A percentile compares a stretch with the other conserved stretches of the same genome.
phyloP scores from a whole-genome alignment of 2,797 vertebrate genomes.

The Tarsius wallacei region DNA sequence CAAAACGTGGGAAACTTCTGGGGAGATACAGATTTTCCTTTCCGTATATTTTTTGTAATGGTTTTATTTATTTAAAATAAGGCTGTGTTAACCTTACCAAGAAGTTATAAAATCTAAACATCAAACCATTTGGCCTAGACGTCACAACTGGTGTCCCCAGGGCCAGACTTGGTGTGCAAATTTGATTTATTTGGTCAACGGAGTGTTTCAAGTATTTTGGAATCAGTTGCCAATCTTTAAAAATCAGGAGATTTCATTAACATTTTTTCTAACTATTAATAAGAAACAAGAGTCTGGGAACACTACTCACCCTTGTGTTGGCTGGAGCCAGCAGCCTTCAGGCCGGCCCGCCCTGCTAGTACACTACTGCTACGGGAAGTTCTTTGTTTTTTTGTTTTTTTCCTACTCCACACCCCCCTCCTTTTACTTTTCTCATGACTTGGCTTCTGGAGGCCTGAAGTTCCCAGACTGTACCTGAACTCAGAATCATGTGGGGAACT shows the following conservation, averaged over 20 bases:
- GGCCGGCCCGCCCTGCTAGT: background rate
- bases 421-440: no score
- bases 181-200: background rate
- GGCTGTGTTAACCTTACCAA: background rate
- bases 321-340: rapidly evolving
- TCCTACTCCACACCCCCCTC: no score
- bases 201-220: background rate
- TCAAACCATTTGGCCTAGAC: background rate
- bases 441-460: background rate
- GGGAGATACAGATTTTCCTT: background rate
- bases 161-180: background rate
- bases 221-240: background rate
- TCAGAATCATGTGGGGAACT: no score
- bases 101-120: background rate
- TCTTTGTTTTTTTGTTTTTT: no score
- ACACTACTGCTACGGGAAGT: no score
- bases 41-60: background rate
- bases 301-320: rapidly evolving
- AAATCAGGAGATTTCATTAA: background rate
- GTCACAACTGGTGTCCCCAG: background rate
- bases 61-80: background rate
- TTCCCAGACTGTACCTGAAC: background rate
- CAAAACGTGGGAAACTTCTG: background rate
- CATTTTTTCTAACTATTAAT: background rate
- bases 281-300: background rate